phyloP scores from a whole-genome alignment of 2,888 invertebrate species.

The Gryllus longicercus region DNA sequence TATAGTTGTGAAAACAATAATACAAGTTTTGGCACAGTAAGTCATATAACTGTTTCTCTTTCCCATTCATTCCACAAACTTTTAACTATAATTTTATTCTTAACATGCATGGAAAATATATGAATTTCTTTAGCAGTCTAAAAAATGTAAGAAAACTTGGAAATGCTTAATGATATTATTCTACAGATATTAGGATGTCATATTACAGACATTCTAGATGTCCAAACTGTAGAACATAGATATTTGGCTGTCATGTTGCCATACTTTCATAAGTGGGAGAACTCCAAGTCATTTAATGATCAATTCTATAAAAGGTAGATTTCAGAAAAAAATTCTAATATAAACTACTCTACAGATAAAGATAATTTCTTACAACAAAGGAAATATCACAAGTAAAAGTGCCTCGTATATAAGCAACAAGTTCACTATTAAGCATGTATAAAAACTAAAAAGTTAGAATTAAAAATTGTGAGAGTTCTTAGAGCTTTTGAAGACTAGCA shows the following conservation, averaged over 20 bases:
- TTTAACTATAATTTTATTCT: neutral
- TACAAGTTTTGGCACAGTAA: too few relatives aligned
- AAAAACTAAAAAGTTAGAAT: neutral
- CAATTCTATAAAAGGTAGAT: too few relatives aligned
- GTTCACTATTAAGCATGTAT: neutral
- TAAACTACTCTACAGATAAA: neutral
- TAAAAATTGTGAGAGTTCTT: neutral
- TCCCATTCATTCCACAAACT: too few relatives aligned
- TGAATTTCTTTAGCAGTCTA: neutral
- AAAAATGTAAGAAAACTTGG: neutral
- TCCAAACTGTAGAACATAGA: too few relatives aligned
- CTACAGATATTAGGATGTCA: too few relatives aligned
- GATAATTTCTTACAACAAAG: neutral
- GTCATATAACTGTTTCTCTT: too few relatives aligned
- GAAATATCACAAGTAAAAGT: conserved; percentile 2
- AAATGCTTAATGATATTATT: neutral
- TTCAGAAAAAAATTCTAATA: too few relatives aligned
- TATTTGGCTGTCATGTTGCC: too few relatives aligned
- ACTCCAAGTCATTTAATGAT: too few relatives aligned
- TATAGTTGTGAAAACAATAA: too few relatives aligned
- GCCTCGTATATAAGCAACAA: neutral
- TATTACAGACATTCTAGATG: too few relatives aligned
- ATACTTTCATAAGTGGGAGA: too few relatives aligned
- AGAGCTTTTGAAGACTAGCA: neutral
- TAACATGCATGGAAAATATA: neutral